phyloP scores from a whole-genome alignment of 2,113 vertebrate genomes.

The Eonycteris spelaea region DNA sequence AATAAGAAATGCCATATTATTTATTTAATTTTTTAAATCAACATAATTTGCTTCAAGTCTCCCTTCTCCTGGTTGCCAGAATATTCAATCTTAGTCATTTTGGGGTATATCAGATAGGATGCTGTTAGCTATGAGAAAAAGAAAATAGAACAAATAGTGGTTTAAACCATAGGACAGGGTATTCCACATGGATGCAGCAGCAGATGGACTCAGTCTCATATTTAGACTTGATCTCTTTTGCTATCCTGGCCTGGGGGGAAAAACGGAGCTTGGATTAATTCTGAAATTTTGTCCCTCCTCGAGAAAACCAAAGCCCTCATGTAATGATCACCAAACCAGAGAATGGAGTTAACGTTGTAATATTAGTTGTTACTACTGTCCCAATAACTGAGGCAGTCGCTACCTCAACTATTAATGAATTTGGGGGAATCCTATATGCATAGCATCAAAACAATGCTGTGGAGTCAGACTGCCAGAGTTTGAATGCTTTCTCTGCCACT shows the following conservation, averaged over 20 bases:
- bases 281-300: neutral
- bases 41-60: constrained; percentile 1
- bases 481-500: neutral
- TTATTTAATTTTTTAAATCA: constrained; percentile 16
- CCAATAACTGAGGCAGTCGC: neutral
- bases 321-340: neutral
- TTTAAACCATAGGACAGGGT: neutral
- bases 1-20: neutral
- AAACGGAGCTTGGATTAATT: neutral
- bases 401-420: neutral
- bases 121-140: neutral
- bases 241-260: neutral
- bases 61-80: neutral
- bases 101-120: neutral
- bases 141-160: neutral
- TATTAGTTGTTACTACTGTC: neutral
- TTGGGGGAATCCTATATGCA: neutral
- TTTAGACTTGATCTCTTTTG: neutral
- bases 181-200: neutral
- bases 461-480: neutral
- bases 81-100: neutral
- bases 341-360: neutral
- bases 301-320: neutral
- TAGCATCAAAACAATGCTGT: neutral
- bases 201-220: neutral